Evolutionary conservation across 2,888 invertebrate genomes (phyloP), one percentile per base, ranked within the genome.

Genomic region (Sarcophaga subvicina): DNA sequence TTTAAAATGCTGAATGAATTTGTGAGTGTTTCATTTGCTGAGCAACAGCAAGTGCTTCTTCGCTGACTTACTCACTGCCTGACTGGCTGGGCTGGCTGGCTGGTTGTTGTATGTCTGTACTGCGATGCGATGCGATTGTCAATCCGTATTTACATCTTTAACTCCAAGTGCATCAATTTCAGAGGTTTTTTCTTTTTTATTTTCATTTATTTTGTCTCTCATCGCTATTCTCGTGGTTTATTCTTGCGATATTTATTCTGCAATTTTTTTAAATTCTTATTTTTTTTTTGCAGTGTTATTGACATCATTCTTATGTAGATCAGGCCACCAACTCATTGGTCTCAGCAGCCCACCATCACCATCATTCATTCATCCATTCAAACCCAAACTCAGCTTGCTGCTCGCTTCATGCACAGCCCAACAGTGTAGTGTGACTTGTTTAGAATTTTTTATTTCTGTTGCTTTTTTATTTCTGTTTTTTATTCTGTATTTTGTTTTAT

Each of bases 301-400:
- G 82, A 82, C 76, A 81, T 81, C 54, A 64, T 76, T 81, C 22
- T 76, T 63, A 76, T 63, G 37, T 54, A 54, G 20, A 63, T 54
- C 70, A 81, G 69, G 25, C 63, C 70, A 80, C 25, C 27, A 60
- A 17, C 45, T 45, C 64, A 12, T 3, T 14, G 45, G 11, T 54
- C 54, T 54, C 25, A 37, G n/a, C 12, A 22, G 22, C 22, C 60
- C 20, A 47, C 45, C 14, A 67, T 12, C 6, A 59, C 72, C 45
- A 11, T n/a, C 8, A 14, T 67, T n/a, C 20, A 27, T 10, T 64
- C 64, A 27, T 20, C 8, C 47, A 66, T 45, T n/a, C 25, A 70
- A 63, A 62, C 47, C 62, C 59, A 59, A 45, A 66, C 47, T 72
- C 37, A 37, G 37, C 8, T 37, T 10, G 37, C 37, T 37, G 37